Evolutionary conservation across 2,797 vertebrate species (phyloP), one percentile per base, ranked within the genome.

Genomic region (Paratrypauchen microcephalus): DNA sequence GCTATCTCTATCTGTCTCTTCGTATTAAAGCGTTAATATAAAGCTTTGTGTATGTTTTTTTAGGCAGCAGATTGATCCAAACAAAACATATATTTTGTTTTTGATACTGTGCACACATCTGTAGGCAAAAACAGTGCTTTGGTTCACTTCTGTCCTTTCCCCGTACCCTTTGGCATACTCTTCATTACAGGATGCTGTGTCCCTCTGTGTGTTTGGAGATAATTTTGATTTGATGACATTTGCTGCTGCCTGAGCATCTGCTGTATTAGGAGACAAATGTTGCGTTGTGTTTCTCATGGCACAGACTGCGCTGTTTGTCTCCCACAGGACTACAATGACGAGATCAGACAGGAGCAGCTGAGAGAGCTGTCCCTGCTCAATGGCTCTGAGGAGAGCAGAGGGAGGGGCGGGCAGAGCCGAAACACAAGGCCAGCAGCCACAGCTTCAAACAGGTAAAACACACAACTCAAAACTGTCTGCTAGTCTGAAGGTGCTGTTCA

Each of bases 271-370:
- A 82, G 75, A 86, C 81, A 83, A 86, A 89, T 84, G 74, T 69
- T 58, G 71, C 72, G 77, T 70, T 71, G 78, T 75, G 78, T 79
- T 19, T 28, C 58, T 45, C 54, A 66, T 69, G 69, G 83, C 23
- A 75, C 73, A 21, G 77, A 57, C 62, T 45, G 41, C 41, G 3
- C 41, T 85, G 56, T 85, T 85, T 72, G 75, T 70, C 75, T 84
- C 81, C 73, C 72, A 3, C 81, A 95, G 98, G 98, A 99, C 88
- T 99, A 99, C 85, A 99, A 99, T 72, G 98, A 99, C 87, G 96
- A 99, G 92, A 99, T 99, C 86, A 96, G 98, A 75, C 97, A 99
- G 89, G 97, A 99, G 85, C 98, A 99, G 69, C 92, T 99, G 78
- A 94, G 98, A 81, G 98, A 99, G 86, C 92, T 99, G 64, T 98